Conservation (phyloP, 2,888 invertebrate species). For the Chloromyia formosa region DNA sequence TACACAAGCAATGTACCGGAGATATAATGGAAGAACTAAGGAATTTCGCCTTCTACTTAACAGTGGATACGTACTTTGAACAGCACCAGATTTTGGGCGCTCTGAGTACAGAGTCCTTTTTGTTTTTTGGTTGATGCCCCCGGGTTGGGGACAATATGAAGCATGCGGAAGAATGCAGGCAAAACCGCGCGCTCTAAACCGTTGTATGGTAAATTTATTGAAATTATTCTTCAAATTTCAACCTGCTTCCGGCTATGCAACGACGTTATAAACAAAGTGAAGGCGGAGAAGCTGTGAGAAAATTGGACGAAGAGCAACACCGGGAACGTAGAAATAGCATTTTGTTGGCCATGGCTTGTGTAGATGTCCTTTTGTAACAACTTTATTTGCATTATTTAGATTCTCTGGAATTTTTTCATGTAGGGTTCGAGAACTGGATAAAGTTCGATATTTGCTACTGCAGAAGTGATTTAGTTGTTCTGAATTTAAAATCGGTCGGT, state of each 20-base stretch:
- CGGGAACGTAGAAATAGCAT: background rate
- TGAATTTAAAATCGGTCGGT: background rate
- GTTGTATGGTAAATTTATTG: slow-evolving; percentile 14
- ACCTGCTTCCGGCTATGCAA: slow-evolving; percentile 25
- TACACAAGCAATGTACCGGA: background rate
- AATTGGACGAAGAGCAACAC: background rate
- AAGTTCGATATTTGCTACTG: no score
- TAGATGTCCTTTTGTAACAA: slow-evolving; percentile 9
- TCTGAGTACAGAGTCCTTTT: background rate
- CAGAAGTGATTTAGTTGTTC: no score
- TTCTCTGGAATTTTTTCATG: background rate
- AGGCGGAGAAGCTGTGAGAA: slow-evolving; percentile 1
- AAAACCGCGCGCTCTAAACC: background rate
- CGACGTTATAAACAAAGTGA: slow-evolving; percentile 1
- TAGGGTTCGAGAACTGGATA: background rate
- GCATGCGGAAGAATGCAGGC: background rate
- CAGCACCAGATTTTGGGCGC: background rate
- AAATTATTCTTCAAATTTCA: slow-evolving; percentile 31
- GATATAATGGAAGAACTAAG: background rate
- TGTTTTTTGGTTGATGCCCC: background rate
- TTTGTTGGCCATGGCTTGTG: background rate
- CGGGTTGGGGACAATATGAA: background rate
- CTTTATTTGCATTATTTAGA: slow-evolving; percentile 2
- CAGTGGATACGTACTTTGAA: background rate
- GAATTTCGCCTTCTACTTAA: background rate